phyloP scores from a whole-genome alignment of 2,797 vertebrate genomes.

The Betta splendens region DNA sequence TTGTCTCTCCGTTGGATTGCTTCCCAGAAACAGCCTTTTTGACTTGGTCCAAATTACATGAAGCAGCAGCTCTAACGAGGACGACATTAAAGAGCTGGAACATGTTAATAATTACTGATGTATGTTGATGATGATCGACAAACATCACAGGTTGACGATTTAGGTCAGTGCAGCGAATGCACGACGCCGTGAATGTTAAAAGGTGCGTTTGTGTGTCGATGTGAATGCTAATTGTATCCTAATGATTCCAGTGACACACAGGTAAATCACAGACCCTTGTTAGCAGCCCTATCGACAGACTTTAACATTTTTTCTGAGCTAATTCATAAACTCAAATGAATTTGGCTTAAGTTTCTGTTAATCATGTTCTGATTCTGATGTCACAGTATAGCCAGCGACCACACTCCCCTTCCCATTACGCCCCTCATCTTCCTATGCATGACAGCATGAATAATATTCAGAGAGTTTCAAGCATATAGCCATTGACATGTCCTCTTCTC shows the following conservation, averaged over 20 bases:
- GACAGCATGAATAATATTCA: constrained; percentile 54
- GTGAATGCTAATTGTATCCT: constrained; percentile 11
- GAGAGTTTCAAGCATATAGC: constrained; percentile 74
- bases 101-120: constrained; percentile 44
- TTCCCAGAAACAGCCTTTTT: constrained; percentile 54
- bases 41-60: constrained; percentile 55
- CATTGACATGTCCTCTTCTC: constrained; percentile 75
- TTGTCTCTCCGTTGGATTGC: constrained; percentile 45
- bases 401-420: constrained; percentile 31
- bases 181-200: constrained; percentile 4
- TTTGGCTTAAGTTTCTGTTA: constrained; percentile 56
- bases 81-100: constrained; percentile 45
- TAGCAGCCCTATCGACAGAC: too few relatives aligned
- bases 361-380: constrained; percentile 66
- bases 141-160: constrained; percentile 29
- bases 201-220: constrained; percentile 14
- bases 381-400: constrained; percentile 49
- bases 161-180: constrained; percentile 27
- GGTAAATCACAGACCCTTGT: neutral
- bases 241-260: constrained; percentile 7
- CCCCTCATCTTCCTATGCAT: constrained; percentile 54
- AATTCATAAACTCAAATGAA: too few relatives aligned
- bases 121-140: constrained; percentile 13
- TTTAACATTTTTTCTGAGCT: constrained; percentile 10
- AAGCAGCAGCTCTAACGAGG: constrained; percentile 48